Base-by-base conservation (phyloP, 2,797 vertebrate genomes). In the Premnoplex brunnescens region DNA sequence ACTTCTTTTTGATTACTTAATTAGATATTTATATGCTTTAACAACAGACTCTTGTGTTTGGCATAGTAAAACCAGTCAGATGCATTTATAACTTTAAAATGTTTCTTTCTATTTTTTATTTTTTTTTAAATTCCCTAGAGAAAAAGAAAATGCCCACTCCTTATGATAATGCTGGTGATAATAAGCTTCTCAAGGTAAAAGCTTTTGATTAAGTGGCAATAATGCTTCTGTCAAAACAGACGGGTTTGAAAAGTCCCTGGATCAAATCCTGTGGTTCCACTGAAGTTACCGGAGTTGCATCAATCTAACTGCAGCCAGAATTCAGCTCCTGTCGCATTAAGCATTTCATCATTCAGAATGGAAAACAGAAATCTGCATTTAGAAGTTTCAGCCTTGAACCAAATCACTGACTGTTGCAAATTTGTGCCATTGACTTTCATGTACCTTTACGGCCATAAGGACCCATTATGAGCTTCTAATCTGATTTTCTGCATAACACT, bases 401-500 rank as follows among this genome's bases (percentile, higher is more conserved):
- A 64, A 91, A 91, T 77, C 78, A 85, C 22, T 76, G 52, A 87
- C 84, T 93, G 81, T 68, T 89, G 78, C 64, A 96, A 89, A 91
- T 93, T 87, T 92, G 37, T 85, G 78, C 69, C 62, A 22, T 37
- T 91, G 73, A 63, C 76, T 94, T 93, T 88, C 73, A 95, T 90
- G 73, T 91, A 88, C 30, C 63, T 90, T 84, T 88, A 91, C 2
- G 13, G 71, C 30, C 75, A 68, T 58, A 74, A 83, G 62, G 60
- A 14, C 8, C 64, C 41, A 68, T 85, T 92, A 85, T 54, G 58
- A 89, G 58, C 80, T 94, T 89, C 72, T 89, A 94, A 92, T 80
- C 60, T 83, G 91, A 95, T 95, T 95, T 96, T 91, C 92, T 95
- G 39, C 63, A 41, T 94, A 91, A 76, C 75, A 43, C 30, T 67